Evolutionary conservation across 2,797 vertebrate species (phyloP).

Genomic region (Mus caroli): DNA sequence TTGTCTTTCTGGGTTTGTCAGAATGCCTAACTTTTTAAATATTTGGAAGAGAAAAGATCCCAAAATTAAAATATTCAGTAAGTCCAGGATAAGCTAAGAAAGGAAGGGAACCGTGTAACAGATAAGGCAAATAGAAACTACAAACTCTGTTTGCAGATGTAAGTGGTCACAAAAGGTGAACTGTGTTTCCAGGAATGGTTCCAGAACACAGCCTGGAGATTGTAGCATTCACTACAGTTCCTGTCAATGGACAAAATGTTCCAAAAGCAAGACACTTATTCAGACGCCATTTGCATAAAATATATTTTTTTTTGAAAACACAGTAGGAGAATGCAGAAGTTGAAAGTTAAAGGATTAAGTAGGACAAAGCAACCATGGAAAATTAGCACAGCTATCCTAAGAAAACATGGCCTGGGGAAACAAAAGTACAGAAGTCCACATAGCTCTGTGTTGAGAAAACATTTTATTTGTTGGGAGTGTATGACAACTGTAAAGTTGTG

Average conservation of each 20-base stretch:
- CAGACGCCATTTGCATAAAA: background rate
- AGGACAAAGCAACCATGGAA: background rate
- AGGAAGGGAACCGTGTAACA: background rate
- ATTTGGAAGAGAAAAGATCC: background rate
- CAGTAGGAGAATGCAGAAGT: background rate
- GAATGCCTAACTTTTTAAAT: background rate
- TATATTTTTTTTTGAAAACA: background rate
- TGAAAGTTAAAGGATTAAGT: conserved; percentile 14
- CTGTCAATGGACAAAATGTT: background rate
- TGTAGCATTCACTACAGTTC: conserved; percentile 2
- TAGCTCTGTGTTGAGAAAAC: background rate
- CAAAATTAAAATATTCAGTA: conserved; percentile 2
- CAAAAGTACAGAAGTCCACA: background rate
- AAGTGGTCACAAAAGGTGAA: background rate
- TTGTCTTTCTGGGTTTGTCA: background rate
- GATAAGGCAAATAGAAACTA: background rate
- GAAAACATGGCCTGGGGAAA: background rate
- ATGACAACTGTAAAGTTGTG: background rate
- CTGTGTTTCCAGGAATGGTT: background rate
- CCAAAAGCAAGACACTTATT: background rate
- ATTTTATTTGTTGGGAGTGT: background rate
- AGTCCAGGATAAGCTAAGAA: conserved; percentile 32
- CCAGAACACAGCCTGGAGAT: background rate
- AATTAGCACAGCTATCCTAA: background rate
- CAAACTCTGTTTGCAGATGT: background rate